Conservation (phyloP, 2,888 invertebrate species). For the Pardosa pseudoannulata region DNA sequence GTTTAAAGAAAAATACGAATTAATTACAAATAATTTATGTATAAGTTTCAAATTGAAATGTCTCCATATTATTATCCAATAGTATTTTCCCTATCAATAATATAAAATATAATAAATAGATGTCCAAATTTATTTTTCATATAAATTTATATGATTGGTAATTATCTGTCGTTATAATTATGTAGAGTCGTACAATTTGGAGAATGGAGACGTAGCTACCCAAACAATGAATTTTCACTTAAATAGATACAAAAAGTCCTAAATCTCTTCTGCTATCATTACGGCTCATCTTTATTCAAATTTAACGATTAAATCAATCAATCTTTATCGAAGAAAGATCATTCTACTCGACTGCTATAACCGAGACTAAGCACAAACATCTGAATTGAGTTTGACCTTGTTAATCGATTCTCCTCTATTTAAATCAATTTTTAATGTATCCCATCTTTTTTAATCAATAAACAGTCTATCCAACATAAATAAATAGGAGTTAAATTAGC, state of each 20-base stretch:
- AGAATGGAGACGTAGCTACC: too few species aligned
- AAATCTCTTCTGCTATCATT: background rate
- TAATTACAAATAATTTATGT: too few species aligned
- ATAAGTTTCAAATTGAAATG: too few species aligned
- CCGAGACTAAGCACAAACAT: too few species aligned
- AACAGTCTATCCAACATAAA: background rate
- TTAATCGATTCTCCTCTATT: background rate
- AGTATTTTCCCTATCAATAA: too few species aligned
- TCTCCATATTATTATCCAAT: too few species aligned
- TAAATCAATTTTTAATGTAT: background rate
- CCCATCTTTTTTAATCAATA: background rate
- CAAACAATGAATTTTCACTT: background rate
- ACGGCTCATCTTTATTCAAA: background rate
- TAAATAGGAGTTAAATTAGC: slow-evolving; percentile 14
- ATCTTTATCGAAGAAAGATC: background rate
- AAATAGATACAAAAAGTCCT: background rate
- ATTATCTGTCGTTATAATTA: too few species aligned
- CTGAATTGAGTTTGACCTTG: background rate
- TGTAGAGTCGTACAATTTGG: too few species aligned
- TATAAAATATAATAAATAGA: too few species aligned
- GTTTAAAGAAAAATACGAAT: too few species aligned
- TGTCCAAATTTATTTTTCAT: too few species aligned
- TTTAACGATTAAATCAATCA: background rate
- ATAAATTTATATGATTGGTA: too few species aligned
- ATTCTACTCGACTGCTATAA: background rate